A percentile compares a stretch with the other conserved stretches of the same genome.
Conservation (phyloP, 2,113 vertebrate species). For the Stigmatopora nigra region DNA sequence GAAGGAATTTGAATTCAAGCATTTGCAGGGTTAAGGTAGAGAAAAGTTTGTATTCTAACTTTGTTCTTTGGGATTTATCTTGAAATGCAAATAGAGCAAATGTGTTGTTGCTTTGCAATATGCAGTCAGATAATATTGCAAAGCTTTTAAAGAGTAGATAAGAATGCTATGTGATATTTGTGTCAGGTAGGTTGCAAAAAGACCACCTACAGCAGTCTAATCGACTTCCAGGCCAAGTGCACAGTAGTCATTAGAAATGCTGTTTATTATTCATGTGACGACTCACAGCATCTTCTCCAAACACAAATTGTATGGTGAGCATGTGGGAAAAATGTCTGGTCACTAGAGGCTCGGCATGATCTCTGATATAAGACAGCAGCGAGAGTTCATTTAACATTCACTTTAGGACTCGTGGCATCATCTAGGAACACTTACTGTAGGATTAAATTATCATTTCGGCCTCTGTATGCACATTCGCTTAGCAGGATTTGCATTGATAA, state of each 20-base stretch:
- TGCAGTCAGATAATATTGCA: constrained; percentile 20
- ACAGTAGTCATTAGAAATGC: constrained; percentile 50
- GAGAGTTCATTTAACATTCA: constrained; percentile 56
- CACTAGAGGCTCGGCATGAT: constrained; percentile 28
- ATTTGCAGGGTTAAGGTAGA: background rate
- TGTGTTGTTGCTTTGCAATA: background rate
- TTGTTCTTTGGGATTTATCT: background rate
- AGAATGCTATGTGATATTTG: constrained; percentile 21
- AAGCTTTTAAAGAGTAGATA: constrained; percentile 23
- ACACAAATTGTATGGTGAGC: constrained; percentile 32
- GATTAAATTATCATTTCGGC: constrained; percentile 54
- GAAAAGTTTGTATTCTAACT: constrained; percentile 3
- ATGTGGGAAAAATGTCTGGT: constrained; percentile 13
- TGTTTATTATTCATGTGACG: constrained; percentile 56
- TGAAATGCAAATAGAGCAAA: background rate
- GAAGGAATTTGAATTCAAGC: background rate
- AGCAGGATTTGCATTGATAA: constrained; percentile 51
- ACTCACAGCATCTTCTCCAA: constrained; percentile 32
- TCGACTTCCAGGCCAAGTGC: constrained; percentile 37
- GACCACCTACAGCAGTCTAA: constrained; percentile 27
- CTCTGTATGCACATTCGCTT: constrained; percentile 54
- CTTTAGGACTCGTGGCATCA: constrained; percentile 32
- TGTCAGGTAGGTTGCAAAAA: constrained; percentile 34
- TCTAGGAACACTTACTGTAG: constrained; percentile 52
- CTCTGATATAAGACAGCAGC: constrained; percentile 52